Base-by-base conservation (phyloP, 2,797 vertebrate genomes). In the Neomorphus geoffroyi region DNA sequence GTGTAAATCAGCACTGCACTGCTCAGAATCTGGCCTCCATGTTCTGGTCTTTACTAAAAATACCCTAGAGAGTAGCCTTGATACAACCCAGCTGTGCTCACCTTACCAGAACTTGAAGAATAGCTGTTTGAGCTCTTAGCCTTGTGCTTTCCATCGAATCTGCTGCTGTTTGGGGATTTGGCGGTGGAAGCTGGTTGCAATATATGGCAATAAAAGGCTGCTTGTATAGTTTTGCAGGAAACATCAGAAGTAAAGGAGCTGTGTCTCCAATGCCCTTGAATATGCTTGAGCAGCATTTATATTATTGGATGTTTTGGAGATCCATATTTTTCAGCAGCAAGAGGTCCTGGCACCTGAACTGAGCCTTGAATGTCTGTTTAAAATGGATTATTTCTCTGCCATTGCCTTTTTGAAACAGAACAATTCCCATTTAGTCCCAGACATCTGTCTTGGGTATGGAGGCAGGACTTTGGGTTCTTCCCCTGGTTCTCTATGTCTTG, bases 1-100 rank as follows among this genome's bases (percentile, higher is more conserved):
- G 90, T 93, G 92, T 90, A 95, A 96, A 87, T 69, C 92, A 92
- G 35, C 61, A 7, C 16, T 58, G 69, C 46, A 6, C 39, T 78
- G 83, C 69, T 94, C 84, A 95, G 86, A 80, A 95, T 94, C 86
- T 13, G 69, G 85, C 91, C 69, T 92, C 66, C 4, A 0, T 86
- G 86, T 81, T 91, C 92, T 94, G 46, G 4, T 86, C 87, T 90
- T 3, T 3, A 50, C 92, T 94, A 90, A 95, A 95, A 94, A 95
- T 94, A 95, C 83, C 86, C 90, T 66, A 35, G 90, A 81, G 94
- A 93, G 73, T 6, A 80, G 58, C 71, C 50, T 85, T 94, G 93
- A 91, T 91, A 79, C 37, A 67, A 70, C 58, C 86, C 95, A 96
- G 92, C 95, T 96, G 96, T 90, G 90, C 93, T 96, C 92, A 96